Base-by-base conservation (phyloP, 2,113 vertebrate genomes). In the Clupea harengus region DNA sequence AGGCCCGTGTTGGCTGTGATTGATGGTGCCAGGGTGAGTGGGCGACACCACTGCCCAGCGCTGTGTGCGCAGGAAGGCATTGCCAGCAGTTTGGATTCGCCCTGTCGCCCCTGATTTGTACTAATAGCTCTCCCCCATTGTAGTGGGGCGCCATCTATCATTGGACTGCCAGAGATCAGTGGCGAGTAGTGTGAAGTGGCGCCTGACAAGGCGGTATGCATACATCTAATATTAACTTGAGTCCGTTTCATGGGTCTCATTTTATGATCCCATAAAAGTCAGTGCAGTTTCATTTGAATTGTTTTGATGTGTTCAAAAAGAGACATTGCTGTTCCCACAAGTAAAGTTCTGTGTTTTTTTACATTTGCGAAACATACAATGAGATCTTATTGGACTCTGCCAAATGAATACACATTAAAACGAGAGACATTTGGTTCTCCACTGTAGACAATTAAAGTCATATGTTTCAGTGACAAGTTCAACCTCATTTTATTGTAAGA, bases 121-220 rank as follows among this genome's bases (percentile, higher is more conserved):
- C 88, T 60, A 80, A 57, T 25, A 17, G 18, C 22, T 78, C 8
- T n/a, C 57, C 49, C 85, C 47, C 83, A 81, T 10, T 75, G n/a
- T 20, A 83, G 39, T 82, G 18, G 18, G 45, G 67, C 82, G 50
- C 57, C 84, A 89, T 87, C 84, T 82, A 83, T 88, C 82, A 87
- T 85, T 46, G 28, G n/a, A 28, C 54, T 39, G 32, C 28, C 72
- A 39, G 10, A 32, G 28, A 78, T 44, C 11, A 44, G 25, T 10
- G 2, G 15, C 0, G 28, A 39, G 0, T 4, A 6, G 72, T 78
- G 28, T 78, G 32, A 78, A 78, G 72, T 39, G 72, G 72, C 3
- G 11, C 72, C 17, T 44, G 13, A 78, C 72, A 44, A 18, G 72
- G 11, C 28, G 72, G 10, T 13, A 17, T 78, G 72, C 72, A 78